These are phyloP conservation scores for Aptenodytes forsteri DNA, from an alignment of 2,113 vertebrate genomes.

Conservation along the genomic window DNA sequence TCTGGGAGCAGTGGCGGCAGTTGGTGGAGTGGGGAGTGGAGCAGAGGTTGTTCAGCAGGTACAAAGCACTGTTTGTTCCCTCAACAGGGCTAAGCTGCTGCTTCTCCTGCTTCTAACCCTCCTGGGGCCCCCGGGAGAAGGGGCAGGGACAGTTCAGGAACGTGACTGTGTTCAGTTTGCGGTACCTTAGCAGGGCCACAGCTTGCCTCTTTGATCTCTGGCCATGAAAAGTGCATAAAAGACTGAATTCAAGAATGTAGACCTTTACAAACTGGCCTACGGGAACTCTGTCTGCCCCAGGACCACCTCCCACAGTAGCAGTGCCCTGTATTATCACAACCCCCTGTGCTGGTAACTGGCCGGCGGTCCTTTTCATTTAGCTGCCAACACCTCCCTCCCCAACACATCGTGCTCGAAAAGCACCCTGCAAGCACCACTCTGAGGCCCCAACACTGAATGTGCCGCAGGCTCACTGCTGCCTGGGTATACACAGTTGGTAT, in stretches of 20 bases:
- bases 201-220: neutral
- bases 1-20: neutral
- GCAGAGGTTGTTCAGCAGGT: neutral
- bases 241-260: neutral
- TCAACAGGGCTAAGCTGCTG: neutral
- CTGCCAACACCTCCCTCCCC: neutral
- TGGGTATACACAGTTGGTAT: neutral
- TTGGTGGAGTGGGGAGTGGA: neutral
- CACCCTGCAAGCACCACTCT: neutral
- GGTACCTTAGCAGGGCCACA: neutral
- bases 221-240: neutral
- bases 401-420: neutral
- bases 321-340: neutral
- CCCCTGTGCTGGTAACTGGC: neutral
- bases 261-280: neutral
- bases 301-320: neutral
- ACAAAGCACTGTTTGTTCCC: slow-evolving; percentile 2
- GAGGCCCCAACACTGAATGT: neutral
- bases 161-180: neutral
- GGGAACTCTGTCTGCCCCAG: neutral
- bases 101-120: neutral
- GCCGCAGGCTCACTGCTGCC: neutral
- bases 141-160: neutral
- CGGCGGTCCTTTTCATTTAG: neutral
- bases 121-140: neutral